phyloP scores from a whole-genome alignment of 92 coral and sea anemone species.

The Zoanthus sociatus region DNA sequence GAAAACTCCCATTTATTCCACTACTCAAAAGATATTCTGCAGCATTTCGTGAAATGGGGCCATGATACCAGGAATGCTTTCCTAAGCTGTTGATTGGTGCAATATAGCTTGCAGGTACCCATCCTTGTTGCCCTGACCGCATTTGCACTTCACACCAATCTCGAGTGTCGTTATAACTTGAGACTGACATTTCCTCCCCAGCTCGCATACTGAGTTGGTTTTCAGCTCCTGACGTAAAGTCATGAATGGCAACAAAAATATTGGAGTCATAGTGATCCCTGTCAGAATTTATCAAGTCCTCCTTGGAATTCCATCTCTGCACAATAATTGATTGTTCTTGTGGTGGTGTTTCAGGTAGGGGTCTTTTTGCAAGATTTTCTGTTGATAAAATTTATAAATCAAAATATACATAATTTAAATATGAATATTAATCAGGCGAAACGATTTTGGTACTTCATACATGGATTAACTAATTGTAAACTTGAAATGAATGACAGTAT shows the following conservation, averaged over 20 bases:
- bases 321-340: constrained; percentile 48
- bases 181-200: constrained; percentile 87
- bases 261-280: constrained; percentile 77
- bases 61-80: constrained; percentile 99
- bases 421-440: too few relatives aligned
- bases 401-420: too few relatives aligned
- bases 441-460: too few relatives aligned
- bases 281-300: constrained; percentile 61
- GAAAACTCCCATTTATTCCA: constrained; percentile 98
- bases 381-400: neutral
- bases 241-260: constrained; percentile 91
- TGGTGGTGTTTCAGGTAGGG: constrained; percentile 97
- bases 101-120: constrained; percentile 93
- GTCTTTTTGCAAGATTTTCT: constrained; percentile 84
- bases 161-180: constrained; percentile 78
- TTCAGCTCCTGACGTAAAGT: constrained; percentile 88
- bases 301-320: constrained; percentile 86
- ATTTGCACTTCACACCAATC: constrained; percentile 98
- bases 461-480: too few relatives aligned
- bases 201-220: constrained; percentile 86
- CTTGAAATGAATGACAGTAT: too few relatives aligned
- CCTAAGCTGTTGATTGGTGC: constrained; percentile 93
- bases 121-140: constrained; percentile 91
- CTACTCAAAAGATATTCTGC: constrained; percentile 95
- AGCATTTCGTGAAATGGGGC: constrained; percentile 92